These are phyloP conservation scores for Oasisia sp. DNA, from an alignment of 2,888 invertebrate species.

Conservation along the genomic window DNA sequence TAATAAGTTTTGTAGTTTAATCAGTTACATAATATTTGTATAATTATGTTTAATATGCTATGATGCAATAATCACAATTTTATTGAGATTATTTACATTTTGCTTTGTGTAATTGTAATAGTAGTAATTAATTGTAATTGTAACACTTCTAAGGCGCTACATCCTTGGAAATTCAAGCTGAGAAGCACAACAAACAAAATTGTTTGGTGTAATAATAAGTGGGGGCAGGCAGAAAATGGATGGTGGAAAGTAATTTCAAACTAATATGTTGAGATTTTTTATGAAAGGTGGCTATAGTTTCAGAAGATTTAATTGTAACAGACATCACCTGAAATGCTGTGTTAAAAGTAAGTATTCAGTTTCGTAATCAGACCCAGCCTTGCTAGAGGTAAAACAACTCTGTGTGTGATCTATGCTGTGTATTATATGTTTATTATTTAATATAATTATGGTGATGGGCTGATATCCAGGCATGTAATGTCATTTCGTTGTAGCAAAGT, in stretches of 20 bases:
- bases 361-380: neutral
- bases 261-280: too few species aligned
- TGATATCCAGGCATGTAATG: neutral
- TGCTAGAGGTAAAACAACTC: neutral
- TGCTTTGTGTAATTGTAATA: neutral
- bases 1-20: neutral
- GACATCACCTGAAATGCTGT: neutral
- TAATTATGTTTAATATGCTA: neutral
- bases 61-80: neutral
- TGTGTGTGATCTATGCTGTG: neutral
- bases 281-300: too few species aligned
- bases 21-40: neutral
- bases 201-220: too few species aligned
- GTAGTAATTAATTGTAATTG: too few species aligned
- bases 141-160: too few species aligned
- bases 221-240: too few species aligned
- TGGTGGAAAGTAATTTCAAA: too few species aligned
- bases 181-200: too few species aligned
- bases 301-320: too few species aligned
- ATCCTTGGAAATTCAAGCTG: too few species aligned
- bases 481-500: neutral
- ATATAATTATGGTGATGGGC: neutral
- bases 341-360: neutral
- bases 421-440: neutral
- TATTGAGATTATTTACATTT: neutral